Conservation (phyloP, 2,113 vertebrate genomes). For the Alligator sinensis region DNA sequence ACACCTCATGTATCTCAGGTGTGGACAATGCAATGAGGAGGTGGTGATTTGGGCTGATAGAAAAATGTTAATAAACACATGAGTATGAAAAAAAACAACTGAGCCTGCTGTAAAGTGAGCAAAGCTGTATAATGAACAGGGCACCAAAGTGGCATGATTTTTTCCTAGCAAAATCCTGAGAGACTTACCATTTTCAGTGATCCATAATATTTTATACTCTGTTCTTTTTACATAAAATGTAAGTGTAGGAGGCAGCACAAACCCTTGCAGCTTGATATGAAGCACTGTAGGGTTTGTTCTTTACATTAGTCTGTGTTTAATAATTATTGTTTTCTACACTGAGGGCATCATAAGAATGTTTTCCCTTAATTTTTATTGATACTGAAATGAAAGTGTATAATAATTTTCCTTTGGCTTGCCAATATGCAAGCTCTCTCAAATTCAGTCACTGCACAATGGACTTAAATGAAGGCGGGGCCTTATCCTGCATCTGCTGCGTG, state of each 20-base stretch:
- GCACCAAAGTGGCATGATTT: constrained; percentile 36
- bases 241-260: not conserved
- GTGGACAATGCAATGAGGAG: not conserved
- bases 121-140: constrained; percentile 27
- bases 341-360: constrained; percentile 1
- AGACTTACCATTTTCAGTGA: constrained; percentile 50
- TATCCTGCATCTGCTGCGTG: not conserved
- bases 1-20: not conserved
- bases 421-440: not conserved
- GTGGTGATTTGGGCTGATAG: not conserved
- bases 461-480: constrained; percentile 2
- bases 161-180: constrained; percentile 56
- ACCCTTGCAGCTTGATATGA: constrained; percentile 52
- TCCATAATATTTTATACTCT: constrained; percentile 48
- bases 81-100: constrained; percentile 48
- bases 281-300: constrained; percentile 13
- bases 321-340: constrained; percentile 22
- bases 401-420: not conserved
- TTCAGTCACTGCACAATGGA: constrained; percentile 6
- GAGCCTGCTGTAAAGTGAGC: constrained; percentile 19
- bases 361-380: constrained; percentile 22
- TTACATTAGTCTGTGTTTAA: constrained; percentile 12
- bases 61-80: constrained; percentile 17
- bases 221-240: constrained; percentile 24
- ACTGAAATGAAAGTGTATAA: constrained; percentile 25